These are phyloP conservation scores for Cichlasoma orientale DNA, from an alignment of 2,797 vertebrate species.

Conservation along the genomic window DNA sequence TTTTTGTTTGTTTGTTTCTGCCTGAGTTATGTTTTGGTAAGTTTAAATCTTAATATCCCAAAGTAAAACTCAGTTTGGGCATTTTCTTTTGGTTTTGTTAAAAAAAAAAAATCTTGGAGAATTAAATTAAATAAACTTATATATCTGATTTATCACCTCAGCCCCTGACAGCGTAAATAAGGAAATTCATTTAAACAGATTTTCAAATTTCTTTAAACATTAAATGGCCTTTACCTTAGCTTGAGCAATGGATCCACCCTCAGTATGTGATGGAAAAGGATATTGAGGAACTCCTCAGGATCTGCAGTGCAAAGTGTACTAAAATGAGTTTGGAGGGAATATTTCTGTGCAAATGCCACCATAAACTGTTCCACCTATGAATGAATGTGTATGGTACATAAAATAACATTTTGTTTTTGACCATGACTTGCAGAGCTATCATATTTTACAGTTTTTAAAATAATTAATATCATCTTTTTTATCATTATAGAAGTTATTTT, in stretches of 20 bases:
- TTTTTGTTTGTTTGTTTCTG: neutral
- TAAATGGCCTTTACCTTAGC: slow-evolving; percentile 85
- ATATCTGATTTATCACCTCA: too few relatives aligned
- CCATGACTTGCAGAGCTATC: too few relatives aligned
- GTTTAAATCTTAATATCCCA: too few relatives aligned
- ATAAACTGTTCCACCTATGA: neutral
- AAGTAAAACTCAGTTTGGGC: neutral
- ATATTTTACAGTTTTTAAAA: too few relatives aligned
- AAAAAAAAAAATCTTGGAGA: too few relatives aligned
- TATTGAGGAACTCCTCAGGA: slow-evolving; percentile 98
- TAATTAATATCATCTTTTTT: neutral
- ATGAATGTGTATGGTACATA: neutral
- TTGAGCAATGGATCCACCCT: slow-evolving; percentile 96
- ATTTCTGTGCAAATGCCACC: neutral
- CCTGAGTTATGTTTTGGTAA: too few relatives aligned
- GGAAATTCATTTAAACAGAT: neutral
- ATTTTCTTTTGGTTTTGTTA: neutral
- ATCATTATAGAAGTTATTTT: neutral
- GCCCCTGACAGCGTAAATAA: too few relatives aligned
- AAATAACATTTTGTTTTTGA: too few relatives aligned
- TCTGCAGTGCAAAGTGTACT: slow-evolving; percentile 76
- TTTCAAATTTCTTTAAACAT: neutral
- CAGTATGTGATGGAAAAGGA: slow-evolving; percentile 97
- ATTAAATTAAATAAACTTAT: neutral
- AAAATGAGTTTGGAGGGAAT: neutral